Evolutionary conservation across 2,888 invertebrate species (phyloP).

Genomic region (Chloromyia formosa): DNA sequence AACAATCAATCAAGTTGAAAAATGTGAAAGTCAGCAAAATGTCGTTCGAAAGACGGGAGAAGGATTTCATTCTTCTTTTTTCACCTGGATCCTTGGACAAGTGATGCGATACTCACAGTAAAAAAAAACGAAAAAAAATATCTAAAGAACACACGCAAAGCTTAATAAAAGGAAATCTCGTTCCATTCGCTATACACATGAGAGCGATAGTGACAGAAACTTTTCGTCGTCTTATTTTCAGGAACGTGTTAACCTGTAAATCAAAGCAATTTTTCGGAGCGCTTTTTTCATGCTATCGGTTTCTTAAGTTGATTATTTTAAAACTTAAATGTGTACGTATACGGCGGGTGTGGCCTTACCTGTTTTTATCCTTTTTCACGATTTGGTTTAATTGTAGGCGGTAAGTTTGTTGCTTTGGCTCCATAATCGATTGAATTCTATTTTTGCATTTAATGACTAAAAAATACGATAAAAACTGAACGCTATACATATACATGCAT

Average conservation of each 20-base stretch:
- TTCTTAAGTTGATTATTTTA: too few species aligned
- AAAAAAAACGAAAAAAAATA: not conserved
- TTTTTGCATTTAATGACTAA: too few species aligned
- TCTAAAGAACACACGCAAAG: not conserved
- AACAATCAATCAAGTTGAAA: constrained; percentile 47
- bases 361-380: too few species aligned
- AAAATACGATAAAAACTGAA: too few species aligned
- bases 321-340: too few species aligned
- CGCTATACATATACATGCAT: too few species aligned
- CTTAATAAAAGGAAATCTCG: constrained; percentile 42
- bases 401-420: too few species aligned
- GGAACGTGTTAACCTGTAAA: constrained; percentile 47
- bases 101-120: not conserved
- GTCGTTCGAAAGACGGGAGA: constrained; percentile 15
- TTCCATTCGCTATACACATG: constrained; percentile 1
- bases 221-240: constrained; percentile 28
- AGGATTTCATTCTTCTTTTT: not conserved
- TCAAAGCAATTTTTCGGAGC: constrained; percentile 44
- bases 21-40: constrained; percentile 46
- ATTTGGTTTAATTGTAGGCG: too few species aligned
- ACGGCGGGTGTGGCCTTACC: too few species aligned
- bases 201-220: constrained; percentile 20
- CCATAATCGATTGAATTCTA: too few species aligned
- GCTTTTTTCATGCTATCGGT: constrained; percentile 24
- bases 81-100: not conserved